These are phyloP conservation scores for Acestrorhynchus altus DNA, from an alignment of 2,797 vertebrate genomes.

Conservation along the genomic window DNA sequence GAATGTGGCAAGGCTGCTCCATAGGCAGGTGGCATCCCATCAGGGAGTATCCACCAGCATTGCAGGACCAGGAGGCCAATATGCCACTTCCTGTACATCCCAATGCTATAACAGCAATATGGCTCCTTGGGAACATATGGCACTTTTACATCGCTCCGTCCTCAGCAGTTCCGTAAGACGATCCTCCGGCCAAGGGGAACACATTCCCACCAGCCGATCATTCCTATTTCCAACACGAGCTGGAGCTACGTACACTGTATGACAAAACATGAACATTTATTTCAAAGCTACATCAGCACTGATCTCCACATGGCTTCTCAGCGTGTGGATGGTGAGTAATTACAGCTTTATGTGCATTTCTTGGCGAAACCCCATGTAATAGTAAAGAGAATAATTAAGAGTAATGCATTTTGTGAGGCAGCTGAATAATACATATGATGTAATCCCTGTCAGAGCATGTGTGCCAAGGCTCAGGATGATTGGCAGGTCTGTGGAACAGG, in stretches of 20 bases:
- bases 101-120: constrained; percentile 55
- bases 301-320: background rate
- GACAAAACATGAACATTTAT: constrained; percentile 35
- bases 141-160: constrained; percentile 51
- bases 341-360: background rate
- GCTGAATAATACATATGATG: constrained; percentile 34
- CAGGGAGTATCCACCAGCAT: constrained; percentile 66
- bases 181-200: constrained; percentile 18
- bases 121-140: constrained; percentile 66
- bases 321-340: constrained; percentile 1
- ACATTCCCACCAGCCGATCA: constrained; percentile 2
- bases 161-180: constrained; percentile 41
- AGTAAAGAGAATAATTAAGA: constrained; percentile 32
- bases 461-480: constrained; percentile 27
- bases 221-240: background rate
- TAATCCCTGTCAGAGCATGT: constrained; percentile 18
- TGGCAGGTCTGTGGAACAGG: constrained; percentile 31
- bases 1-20: constrained; percentile 14
- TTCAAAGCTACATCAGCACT: constrained; percentile 26
- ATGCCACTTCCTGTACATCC: constrained; percentile 69
- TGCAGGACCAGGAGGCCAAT: constrained; percentile 67
- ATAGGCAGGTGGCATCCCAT: constrained; percentile 72
- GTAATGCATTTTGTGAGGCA: background rate
- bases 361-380: constrained; percentile 1
- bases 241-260: background rate